Base-by-base conservation (phyloP, 1,140 invertebrate species). In the Cherax quadricarinatus region DNA sequence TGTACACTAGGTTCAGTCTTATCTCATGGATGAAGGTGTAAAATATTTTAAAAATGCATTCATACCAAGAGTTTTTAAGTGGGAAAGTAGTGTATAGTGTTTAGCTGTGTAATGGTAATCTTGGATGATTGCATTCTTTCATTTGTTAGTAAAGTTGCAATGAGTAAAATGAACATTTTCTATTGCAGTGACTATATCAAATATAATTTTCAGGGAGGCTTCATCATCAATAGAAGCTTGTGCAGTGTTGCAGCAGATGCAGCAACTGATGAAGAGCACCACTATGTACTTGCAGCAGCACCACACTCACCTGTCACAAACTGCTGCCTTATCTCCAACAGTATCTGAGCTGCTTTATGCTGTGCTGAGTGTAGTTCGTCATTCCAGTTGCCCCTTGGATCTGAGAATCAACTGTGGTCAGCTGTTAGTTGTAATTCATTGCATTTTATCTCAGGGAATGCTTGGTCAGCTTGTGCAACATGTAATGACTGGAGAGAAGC, bases 341-440 rank as follows among this genome's bases (percentile, higher is more conserved):
- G 21, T 70, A 18, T 57, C 62, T 24, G 41, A 49, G 9, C 21
- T 89, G 60, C 21, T 82, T 48, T 14, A 49, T 7, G 80, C 30
- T 48, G 88, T 89, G 16, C 48, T 89, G 60, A 79, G 49, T 16
- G 51, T 82, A 49, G 14, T 89, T 48, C 88, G 53, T 14, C 85
- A 86, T 53, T 78, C 75, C 18, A 79, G 53, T 3, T 91, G 83
- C 82, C 90, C 90, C 30, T 84, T 91, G 4, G 90, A 91, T 79
- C 49, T 91, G 16, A 86, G 90, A 80, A 66, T 86, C 4, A 91
- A 91, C 30, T 91, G 90, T 87, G 90, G 90, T 30, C 90, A 91
- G 30, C 49, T 91, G 62, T 51, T 91, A 5, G 82, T 81, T 18
- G 18, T 73, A 9, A 79, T 91, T 24, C 75, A 86, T 21, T 87